Base-by-base conservation (phyloP, 2,797 vertebrate species). In the Malacoctenus gilli region DNA sequence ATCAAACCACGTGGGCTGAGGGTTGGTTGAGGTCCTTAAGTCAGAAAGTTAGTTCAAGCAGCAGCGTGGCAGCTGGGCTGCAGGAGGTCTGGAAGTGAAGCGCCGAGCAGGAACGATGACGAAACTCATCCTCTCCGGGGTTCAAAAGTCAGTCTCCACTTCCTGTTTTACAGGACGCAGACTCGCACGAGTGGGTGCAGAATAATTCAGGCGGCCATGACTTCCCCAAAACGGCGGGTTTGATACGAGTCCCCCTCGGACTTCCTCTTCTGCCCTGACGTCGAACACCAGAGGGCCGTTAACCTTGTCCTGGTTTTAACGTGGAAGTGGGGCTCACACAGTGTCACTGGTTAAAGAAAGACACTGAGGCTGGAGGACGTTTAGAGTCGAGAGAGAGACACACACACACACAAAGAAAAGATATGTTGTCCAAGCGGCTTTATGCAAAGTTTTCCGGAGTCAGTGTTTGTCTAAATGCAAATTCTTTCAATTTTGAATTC, bases 81-180 rank as follows among this genome's bases (percentile, higher is more conserved):
- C 13, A 13, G 75, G 54, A 13, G 75, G 54, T 72, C 69, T 68
- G 69, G 75, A 28, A 28, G 25, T 6, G 9, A 74, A 80, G 79
- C 40, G 52, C 61, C 28, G 56, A 64, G 71, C 37, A 55, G 55
- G 62, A 68, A 50, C 8, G 50, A 80, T 88, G 89, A 91, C 74
- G 77, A 80, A 70, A 84, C 56, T 38, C 80, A 89, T 89, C 81
- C 88, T 88, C 61, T 62, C 37, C n/a, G 20, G 46, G 53, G 80
- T 77, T 87, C 73, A 87, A 58, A 85, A 80, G 87, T 90, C 89
- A 88, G 67, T 72, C 68, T 50, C 86, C 83, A 79, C 79, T 87
- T 92, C 90, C 88, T 90, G 84, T 84, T 87, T 75, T 58, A 85
- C 86, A 90, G 89, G 91, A 91, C 79, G 44, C 79, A 86, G 67